A percentile compares a stretch with the other conserved stretches of the same genome.
Conservation (phyloP, 2,888 invertebrate genomes). For the Liposcelis brunnea region DNA sequence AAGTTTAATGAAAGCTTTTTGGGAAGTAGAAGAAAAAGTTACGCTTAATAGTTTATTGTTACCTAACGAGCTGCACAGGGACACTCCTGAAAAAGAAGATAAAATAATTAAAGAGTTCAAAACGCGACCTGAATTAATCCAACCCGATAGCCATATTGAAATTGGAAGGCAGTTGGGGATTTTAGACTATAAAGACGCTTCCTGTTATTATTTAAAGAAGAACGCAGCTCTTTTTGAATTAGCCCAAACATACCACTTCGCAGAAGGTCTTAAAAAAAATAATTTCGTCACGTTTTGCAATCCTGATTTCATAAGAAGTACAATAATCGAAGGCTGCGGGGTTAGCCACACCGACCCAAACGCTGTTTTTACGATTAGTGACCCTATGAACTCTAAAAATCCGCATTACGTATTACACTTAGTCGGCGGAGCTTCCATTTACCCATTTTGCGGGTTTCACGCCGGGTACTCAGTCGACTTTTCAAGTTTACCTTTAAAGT, state of each 20-base stretch:
- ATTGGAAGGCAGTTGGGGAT: slow-evolving; percentile 35
- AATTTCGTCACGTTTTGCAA: slow-evolving; percentile 51
- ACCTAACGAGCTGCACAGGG: slow-evolving; percentile 49
- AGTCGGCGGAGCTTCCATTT: slow-evolving; percentile 54
- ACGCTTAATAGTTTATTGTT: slow-evolving; percentile 43
- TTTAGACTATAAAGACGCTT: slow-evolving; percentile 39
- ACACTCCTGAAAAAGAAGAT: slow-evolving; percentile 34
- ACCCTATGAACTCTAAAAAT: slow-evolving; percentile 35
- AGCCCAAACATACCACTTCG: slow-evolving; percentile 35
- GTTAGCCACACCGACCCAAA: slow-evolving; percentile 35
- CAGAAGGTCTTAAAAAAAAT: slow-evolving; percentile 28
- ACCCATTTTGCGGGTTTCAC: slow-evolving; percentile 55
- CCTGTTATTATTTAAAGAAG: slow-evolving; percentile 42
- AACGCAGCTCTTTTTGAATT: slow-evolving; percentile 57
- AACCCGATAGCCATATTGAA: slow-evolving; percentile 23
- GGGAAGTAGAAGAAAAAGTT: slow-evolving; percentile 55
- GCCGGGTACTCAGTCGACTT: slow-evolving; percentile 45
- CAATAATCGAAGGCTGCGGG: slow-evolving; percentile 58
- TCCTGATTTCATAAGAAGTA: slow-evolving; percentile 58
- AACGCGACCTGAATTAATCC: slow-evolving; percentile 22
- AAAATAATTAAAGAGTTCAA: slow-evolving; percentile 21
- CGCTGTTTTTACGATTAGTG: slow-evolving; percentile 40
- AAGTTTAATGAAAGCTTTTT: slow-evolving; percentile 40
- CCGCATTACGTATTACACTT: slow-evolving; percentile 42
- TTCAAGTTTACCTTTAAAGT: slow-evolving; percentile 46